Evolutionary conservation across 2,113 vertebrate genomes (phyloP).

Genomic region (Gorsachius goisagi): DNA sequence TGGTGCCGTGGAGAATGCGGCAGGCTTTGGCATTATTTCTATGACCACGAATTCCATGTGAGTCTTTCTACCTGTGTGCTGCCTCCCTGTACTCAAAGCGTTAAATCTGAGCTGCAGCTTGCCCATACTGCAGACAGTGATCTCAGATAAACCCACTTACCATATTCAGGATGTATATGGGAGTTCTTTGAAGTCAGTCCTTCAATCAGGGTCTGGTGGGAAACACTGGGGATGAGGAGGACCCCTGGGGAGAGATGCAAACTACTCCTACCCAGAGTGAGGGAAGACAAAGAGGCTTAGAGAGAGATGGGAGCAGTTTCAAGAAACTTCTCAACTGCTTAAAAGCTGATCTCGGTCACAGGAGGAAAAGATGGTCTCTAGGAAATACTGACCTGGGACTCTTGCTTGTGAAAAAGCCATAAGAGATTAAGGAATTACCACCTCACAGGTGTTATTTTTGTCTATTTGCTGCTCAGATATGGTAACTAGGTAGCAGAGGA

Average conservation of each 20-base stretch:
- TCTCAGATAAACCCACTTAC: background rate
- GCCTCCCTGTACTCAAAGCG: background rate
- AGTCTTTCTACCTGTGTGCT: background rate
- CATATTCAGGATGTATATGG: background rate
- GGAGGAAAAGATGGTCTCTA: background rate
- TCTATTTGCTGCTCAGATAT: background rate
- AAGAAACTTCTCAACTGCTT: background rate
- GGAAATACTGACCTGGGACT: background rate
- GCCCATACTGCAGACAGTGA: background rate
- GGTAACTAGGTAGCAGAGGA: background rate
- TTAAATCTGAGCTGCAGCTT: background rate
- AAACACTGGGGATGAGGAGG: background rate
- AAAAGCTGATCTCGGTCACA: background rate
- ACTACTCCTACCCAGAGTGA: background rate
- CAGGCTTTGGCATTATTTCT: background rate
- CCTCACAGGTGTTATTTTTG: background rate
- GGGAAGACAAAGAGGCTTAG: background rate
- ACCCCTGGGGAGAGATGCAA: background rate
- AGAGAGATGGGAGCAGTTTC: background rate
- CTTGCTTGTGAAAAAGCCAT: background rate
- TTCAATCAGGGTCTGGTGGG: background rate
- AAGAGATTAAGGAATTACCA: background rate
- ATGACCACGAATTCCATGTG: accelerated
- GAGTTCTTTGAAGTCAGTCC: background rate
- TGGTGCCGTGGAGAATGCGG: background rate